These are phyloP conservation scores for Manis crassicaudata DNA, from an alignment of 2,797 vertebrate species.

Conservation along the genomic window DNA sequence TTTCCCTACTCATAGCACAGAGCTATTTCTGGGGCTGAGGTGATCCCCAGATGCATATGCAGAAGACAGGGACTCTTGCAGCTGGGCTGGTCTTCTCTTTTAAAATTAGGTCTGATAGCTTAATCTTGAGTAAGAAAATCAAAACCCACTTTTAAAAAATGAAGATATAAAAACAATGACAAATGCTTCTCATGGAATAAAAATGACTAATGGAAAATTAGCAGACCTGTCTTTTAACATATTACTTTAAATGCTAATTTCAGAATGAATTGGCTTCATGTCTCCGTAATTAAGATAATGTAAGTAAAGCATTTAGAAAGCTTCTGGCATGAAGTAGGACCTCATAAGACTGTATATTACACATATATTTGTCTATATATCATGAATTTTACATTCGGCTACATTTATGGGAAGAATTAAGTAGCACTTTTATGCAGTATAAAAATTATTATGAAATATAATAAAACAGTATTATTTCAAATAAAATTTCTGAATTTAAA, in stretches of 20 bases:
- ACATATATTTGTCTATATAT: rapidly evolving
- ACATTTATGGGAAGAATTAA: not conserved
- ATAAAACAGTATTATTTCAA: not conserved
- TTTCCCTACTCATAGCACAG: not conserved
- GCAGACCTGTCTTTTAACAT: not conserved
- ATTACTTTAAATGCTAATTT: not conserved
- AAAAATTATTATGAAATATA: not conserved
- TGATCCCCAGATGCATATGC: constrained; percentile 35
- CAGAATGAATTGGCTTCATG: not conserved
- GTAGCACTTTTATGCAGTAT: not conserved
- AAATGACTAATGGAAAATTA: not conserved
- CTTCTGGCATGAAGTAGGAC: not conserved
- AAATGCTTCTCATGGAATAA: not conserved
- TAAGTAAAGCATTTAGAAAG: not conserved
- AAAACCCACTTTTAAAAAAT: not conserved
- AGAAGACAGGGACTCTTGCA: not conserved
- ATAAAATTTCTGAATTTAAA: not conserved
- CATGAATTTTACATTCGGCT: not conserved
- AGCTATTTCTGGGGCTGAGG: constrained; percentile 43
- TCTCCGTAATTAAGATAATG: not conserved
- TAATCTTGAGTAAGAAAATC: not conserved
- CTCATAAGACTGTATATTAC: not conserved
- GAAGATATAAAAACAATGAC: not conserved
- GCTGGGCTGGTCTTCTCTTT: not conserved
- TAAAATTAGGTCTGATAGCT: constrained; percentile 2